Conservation (phyloP, 1,140 invertebrate genomes). For the Aphelinus atriplicis region DNA sequence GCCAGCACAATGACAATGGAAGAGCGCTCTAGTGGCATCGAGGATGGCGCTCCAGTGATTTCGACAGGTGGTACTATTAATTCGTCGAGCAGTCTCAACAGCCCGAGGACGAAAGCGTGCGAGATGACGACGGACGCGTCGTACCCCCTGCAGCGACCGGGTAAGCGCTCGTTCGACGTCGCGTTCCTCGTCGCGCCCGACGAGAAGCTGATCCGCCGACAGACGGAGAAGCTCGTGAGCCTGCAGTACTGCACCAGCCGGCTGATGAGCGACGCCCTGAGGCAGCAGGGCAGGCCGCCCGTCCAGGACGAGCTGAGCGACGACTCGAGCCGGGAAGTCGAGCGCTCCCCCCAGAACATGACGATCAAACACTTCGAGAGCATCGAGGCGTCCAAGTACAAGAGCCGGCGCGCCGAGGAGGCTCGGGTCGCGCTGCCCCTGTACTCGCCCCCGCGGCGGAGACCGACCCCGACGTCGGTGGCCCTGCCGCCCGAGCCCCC, state of each 20-base stretch:
- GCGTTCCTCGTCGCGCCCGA: slow-evolving; percentile 88
- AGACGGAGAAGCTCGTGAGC: slow-evolving; percentile 69
- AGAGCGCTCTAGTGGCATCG: slow-evolving; percentile 63
- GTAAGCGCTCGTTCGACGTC: slow-evolving; percentile 85
- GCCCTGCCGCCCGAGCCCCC: slow-evolving; percentile 55
- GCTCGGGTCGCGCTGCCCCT: slow-evolving; percentile 48
- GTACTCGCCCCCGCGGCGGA: slow-evolving; percentile 53
- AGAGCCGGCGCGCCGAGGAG: slow-evolving; percentile 47
- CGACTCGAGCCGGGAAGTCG: slow-evolving; percentile 36
- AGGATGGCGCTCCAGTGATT: slow-evolving; percentile 58
- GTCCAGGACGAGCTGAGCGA: slow-evolving; percentile 30
- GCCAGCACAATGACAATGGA: slow-evolving; percentile 64
- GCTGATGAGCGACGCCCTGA: slow-evolving; percentile 27
- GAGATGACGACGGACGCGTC: slow-evolving; percentile 57
- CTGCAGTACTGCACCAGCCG: slow-evolving; percentile 61
- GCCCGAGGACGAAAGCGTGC: slow-evolving; percentile 41
- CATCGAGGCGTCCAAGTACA: slow-evolving; percentile 41
- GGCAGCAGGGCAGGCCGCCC: not conserved
- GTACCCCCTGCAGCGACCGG: slow-evolving; percentile 58
- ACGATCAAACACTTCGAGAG: slow-evolving; percentile 56
- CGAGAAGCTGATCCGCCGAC: slow-evolving; percentile 78
- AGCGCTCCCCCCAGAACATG: slow-evolving; percentile 53
- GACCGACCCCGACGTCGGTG: slow-evolving; percentile 60
- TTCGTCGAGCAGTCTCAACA: slow-evolving; percentile 31
- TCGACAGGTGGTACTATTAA: slow-evolving; percentile 50